Conservation (phyloP, 2,797 vertebrate species). For the Sternarchorhynchus goeldii region DNA sequence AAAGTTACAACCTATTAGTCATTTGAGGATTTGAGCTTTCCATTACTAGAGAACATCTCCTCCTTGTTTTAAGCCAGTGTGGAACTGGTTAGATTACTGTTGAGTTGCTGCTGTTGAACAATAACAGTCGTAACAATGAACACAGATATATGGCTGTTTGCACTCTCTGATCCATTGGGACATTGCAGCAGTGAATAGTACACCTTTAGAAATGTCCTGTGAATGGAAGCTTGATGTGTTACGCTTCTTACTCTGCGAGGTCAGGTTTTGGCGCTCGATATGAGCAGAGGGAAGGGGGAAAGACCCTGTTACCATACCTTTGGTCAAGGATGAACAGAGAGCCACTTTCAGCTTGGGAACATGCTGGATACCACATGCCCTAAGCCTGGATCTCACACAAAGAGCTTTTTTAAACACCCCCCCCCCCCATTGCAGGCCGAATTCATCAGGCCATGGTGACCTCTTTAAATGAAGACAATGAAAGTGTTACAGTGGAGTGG, state of each 20-base stretch:
- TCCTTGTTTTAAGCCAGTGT: slow-evolving; percentile 33
- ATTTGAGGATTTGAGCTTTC: neutral
- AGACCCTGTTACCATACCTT: neutral
- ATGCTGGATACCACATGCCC: neutral
- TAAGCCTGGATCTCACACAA: neutral
- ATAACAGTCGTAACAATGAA: slow-evolving; percentile 47
- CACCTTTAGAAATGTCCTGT: slow-evolving; percentile 21
- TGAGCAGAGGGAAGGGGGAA: neutral
- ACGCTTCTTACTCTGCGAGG: neutral
- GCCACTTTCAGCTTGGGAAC: neutral
- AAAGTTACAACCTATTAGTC: neutral
- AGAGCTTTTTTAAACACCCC: slow-evolving; percentile 27
- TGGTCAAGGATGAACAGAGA: neutral
- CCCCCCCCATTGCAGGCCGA: slow-evolving; percentile 77
- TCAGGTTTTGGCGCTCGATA: neutral
- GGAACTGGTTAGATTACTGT: slow-evolving; percentile 21
- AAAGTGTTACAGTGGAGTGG: slow-evolving; percentile 98
- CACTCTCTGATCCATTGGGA: slow-evolving; percentile 16
- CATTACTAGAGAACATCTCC: neutral
- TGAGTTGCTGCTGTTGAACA: slow-evolving; percentile 44
- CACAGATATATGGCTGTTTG: slow-evolving; percentile 35
- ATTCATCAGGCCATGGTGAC: slow-evolving; percentile 99
- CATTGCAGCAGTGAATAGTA: slow-evolving; percentile 6
- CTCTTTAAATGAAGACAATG: slow-evolving; percentile 93
- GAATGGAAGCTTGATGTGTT: neutral